Base-by-base conservation (phyloP, 35 echinoderm and acorn worm species). In the Holothuria glaberrima region DNA sequence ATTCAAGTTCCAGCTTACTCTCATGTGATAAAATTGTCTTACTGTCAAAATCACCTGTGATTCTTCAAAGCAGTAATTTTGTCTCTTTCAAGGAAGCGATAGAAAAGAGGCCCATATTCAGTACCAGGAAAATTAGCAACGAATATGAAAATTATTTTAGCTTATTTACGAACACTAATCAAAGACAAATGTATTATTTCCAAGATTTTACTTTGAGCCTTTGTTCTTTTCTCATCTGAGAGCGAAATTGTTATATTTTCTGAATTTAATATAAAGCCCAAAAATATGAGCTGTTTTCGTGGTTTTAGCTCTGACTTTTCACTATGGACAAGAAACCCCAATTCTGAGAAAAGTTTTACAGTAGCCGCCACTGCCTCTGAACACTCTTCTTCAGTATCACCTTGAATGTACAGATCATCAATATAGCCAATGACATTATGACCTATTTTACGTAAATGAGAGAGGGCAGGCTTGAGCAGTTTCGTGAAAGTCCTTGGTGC, bases 221-320 rank as follows among this genome's bases (percentile, higher is more conserved):
- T 69, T 48, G 35, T 62, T 90, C 19, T 90, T 46, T 94, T n/a
- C n/a, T 74, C 75, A 22, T 52, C 26, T 5, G 28, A 63, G 17
- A 56, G 68, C 10, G 26, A 73, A 48, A 75, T 21, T 75, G 14
- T 70, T 66, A 74, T 89, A 21, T 30, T 48, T 44, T 82, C 21
- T 46, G 77, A 90, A 80, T 93, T 59, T 32, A 93, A 35, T 83
- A 69, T 30, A 75, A 83, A 93, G 16, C 92, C 92, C 38, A 71
- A 79, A 77, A 80, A 86, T 12, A 12, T 68, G 3, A 82, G 30
- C 29, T 59, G 17, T 44, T 71, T 30, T 10, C 48, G n/a, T 21
- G 82, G 91, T 4, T 45, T 48, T 0, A 92, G 21, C 54, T 60
- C 63, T 27, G 92, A 90, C 44, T 93, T 93, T 80, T 65, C 74